Conservation (phyloP, 2,113 vertebrate species). For the Scophthalmus maximus region DNA sequence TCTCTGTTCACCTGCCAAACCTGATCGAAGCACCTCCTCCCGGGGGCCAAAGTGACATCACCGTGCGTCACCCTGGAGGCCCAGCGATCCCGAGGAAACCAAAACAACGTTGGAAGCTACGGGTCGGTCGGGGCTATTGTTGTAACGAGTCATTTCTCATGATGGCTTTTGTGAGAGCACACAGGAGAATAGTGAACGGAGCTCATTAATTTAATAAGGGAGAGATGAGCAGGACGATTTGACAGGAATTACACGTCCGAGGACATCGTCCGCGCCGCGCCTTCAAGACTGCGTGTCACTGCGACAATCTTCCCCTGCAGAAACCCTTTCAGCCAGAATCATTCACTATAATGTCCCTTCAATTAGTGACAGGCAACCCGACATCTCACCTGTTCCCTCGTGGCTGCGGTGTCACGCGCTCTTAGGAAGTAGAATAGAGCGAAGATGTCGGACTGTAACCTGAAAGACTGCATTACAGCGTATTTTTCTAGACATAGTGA, state of each 20-base stretch:
- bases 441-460: constrained; percentile 18
- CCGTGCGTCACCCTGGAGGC: constrained; percentile 37
- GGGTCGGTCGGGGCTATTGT: constrained; percentile 10
- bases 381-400: not conserved
- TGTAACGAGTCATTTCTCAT: constrained; percentile 23
- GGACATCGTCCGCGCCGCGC: constrained; percentile 5
- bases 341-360: not conserved
- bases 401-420: not conserved
- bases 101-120: not conserved
- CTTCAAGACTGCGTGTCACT: constrained; percentile 6
- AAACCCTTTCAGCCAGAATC: not conserved
- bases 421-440: not conserved
- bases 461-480: constrained; percentile 55
- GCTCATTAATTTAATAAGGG: constrained; percentile 38
- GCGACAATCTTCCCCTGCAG: constrained; percentile 15
- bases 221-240: constrained; percentile 35
- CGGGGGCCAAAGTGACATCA: constrained; percentile 30
- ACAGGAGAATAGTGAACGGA: constrained; percentile 16
- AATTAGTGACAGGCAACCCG: not conserved
- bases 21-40: constrained; percentile 70
- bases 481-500: constrained; percentile 2
- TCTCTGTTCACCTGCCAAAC: constrained; percentile 75
- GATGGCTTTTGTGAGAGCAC: constrained; percentile 26
- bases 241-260: constrained; percentile 21
- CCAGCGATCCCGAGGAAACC: not conserved